These are phyloP conservation scores for Carcharodon carcharias DNA, from an alignment of 2,797 vertebrate species.

Conservation along the genomic window DNA sequence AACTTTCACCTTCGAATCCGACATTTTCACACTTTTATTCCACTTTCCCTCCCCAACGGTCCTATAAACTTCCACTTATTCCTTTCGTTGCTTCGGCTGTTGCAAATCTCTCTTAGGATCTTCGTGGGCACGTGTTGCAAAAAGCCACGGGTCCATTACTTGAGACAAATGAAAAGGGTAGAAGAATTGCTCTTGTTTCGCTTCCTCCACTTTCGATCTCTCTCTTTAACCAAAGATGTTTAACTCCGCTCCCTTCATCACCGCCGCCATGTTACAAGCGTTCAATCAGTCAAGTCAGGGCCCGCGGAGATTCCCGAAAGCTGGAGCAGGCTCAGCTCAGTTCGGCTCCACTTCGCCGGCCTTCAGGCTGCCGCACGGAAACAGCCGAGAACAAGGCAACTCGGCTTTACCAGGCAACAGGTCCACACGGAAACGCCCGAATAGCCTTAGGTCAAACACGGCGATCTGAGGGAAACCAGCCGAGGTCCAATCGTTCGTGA, in stretches of 20 bases:
- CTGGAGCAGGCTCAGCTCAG: slow-evolving; percentile 37
- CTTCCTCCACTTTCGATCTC: not conserved
- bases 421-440: not conserved
- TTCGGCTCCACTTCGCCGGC: slow-evolving; percentile 40
- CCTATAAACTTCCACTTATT: slow-evolving; percentile 49
- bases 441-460: not conserved
- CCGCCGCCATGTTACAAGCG: slow-evolving; percentile 39
- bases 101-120: not conserved
- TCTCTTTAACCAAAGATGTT: slow-evolving; percentile 37
- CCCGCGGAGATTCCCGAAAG: slow-evolving; percentile 43
- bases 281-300: slow-evolving; percentile 40
- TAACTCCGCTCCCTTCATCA: slow-evolving; percentile 47
- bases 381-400: slow-evolving; percentile 31
- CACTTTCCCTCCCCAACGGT: not conserved
- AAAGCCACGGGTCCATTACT: slow-evolving; percentile 35
- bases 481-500: not conserved
- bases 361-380: slow-evolving; percentile 49
- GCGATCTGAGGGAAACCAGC: not conserved
- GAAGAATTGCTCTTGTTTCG: not conserved
- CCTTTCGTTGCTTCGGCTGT: not conserved
- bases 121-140: not conserved
- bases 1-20: slow-evolving; percentile 96
- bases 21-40: slow-evolving; percentile 67
- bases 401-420: not conserved
- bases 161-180: not conserved